Base-by-base conservation (phyloP, 2,888 invertebrate species). In the Cyclophora albipunctata region DNA sequence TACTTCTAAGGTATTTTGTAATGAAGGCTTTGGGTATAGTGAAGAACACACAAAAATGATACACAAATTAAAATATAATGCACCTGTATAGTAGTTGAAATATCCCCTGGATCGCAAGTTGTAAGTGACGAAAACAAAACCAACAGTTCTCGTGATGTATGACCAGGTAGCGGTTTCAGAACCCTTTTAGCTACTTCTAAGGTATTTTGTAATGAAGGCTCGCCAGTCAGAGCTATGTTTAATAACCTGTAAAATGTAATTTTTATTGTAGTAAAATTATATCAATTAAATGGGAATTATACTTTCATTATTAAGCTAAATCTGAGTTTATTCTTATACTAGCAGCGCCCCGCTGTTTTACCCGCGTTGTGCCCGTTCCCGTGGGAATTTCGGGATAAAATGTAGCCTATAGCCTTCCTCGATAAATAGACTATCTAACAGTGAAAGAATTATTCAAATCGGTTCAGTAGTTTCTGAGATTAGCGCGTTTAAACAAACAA, bases 181-280 rank as follows among this genome's bases (percentile, higher is more conserved):
- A 95, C 94, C 64, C 95, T 92, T 6, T 94, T 82, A 0, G 98
- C 98, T 63, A 97, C 81, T 73, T 98, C 97, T 48, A 99, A 81
- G 0, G 97, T 95, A 78, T 99, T 99, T 85, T 99, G 98, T 48
- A 99, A 81, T 0, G 98, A 99, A 0, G 98, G 98, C 81, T 99
- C 99, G 0, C 99, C 99, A 44, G 90, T 91, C 58, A 98, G 91
- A 6, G 90, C 73, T 33, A 93, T 89, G 63, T 93, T 92, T 49
- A 90, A 86, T 59, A 95, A 75, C 40, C 90, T 91, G 58, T 43
- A 55, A 60, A 54, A 50, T 46, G 42, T 49, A 50, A 7, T 42
- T 45, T 41, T 46, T 4, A 3, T 45, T 37, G 37, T 3, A 37
- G 43, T 37, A 42, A 7, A 48, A 40, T 40, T 40, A 3, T 40